Evolutionary conservation across 2,797 vertebrate genomes (phyloP).

Genomic region (Columba guinea): DNA sequence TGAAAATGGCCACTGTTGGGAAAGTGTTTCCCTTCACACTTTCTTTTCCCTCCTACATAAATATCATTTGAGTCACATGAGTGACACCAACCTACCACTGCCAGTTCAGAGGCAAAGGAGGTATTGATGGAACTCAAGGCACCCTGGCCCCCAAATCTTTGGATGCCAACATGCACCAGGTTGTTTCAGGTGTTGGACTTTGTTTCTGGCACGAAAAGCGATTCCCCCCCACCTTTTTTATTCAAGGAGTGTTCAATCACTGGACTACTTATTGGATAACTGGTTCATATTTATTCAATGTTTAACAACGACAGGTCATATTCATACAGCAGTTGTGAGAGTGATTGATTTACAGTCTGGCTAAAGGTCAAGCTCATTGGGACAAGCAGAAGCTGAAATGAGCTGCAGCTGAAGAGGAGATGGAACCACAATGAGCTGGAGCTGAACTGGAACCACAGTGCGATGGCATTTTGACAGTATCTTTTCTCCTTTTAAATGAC

Average conservation of each 20-base stretch:
- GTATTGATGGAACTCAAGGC: neutral
- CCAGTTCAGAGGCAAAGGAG: neutral
- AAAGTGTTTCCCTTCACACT: neutral
- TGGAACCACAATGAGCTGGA: neutral
- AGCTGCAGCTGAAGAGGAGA: neutral
- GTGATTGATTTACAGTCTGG: too few species aligned
- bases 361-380: too few species aligned
- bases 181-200: too few species aligned
- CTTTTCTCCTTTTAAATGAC: neutral
- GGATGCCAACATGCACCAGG: fast-evolving
- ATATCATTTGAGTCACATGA: neutral
- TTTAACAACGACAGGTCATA: too few species aligned
- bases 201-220: too few species aligned
- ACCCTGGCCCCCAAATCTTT: neutral
- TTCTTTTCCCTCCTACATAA: neutral
- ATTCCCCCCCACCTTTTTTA: too few species aligned
- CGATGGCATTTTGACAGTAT: neutral
- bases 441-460: neutral
- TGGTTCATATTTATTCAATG: too few species aligned
- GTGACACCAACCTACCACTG: neutral
- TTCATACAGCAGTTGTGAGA: too few species aligned
- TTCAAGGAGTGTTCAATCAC: too few species aligned
- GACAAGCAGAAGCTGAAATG: too few species aligned
- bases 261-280: neutral
- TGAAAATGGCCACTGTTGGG: neutral